Evolutionary conservation across 1,140 invertebrate species (phyloP).

Genomic region (Leptinotarsa lineolata): DNA sequence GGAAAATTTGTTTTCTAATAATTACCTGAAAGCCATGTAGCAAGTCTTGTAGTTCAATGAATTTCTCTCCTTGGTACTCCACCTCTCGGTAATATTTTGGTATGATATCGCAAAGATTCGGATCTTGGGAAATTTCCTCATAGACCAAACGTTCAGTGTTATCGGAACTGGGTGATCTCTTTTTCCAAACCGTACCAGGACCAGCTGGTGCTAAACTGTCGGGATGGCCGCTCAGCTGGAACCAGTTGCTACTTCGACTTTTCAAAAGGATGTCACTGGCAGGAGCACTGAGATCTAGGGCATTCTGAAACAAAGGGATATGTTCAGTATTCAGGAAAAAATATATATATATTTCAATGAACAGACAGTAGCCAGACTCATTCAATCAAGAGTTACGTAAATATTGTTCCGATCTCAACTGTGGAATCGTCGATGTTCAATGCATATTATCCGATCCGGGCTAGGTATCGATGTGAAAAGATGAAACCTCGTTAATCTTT

Average conservation of each 20-base stretch:
- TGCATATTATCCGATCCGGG: too few relatives aligned
- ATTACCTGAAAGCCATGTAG: conserved; percentile 75
- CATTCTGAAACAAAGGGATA: conserved; percentile 74
- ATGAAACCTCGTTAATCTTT: too few relatives aligned
- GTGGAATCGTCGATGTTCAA: too few relatives aligned
- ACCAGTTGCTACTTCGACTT: conserved; percentile 73
- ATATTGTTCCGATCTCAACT: too few relatives aligned
- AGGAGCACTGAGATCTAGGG: conserved; percentile 88
- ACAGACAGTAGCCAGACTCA: too few relatives aligned
- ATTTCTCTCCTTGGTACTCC: conserved; percentile 82
- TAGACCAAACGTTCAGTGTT: conserved; percentile 82
- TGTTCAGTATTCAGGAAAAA: too few relatives aligned
- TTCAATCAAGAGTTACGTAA: too few relatives aligned
- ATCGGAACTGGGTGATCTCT: conserved; percentile 71
- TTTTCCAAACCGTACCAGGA: conserved; percentile 92
- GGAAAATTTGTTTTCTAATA: background rate
- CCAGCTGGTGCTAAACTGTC: conserved; percentile 92
- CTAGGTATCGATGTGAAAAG: too few relatives aligned
- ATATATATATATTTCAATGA: too few relatives aligned
- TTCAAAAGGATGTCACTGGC: conserved; percentile 86
- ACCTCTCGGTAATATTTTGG: conserved; percentile 87
- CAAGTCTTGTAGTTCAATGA: conserved; percentile 89
- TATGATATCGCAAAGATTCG: conserved; percentile 74
- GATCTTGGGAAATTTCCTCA: conserved; percentile 77
- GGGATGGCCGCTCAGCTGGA: conserved; percentile 92